phyloP scores from a whole-genome alignment of 2,113 vertebrate genomes.

The Puffinus mauretanicus region DNA sequence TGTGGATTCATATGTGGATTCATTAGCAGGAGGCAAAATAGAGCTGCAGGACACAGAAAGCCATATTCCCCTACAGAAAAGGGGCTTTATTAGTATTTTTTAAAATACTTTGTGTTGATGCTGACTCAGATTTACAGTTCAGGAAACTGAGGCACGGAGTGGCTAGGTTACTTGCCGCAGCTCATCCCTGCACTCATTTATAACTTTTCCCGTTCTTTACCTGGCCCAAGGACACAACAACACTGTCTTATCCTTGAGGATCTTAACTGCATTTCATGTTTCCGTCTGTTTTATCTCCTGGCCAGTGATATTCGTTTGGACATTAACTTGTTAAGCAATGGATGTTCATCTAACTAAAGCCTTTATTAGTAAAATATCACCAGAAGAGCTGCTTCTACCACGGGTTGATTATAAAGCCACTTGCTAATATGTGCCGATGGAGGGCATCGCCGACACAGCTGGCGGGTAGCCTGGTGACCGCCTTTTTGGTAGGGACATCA shows the following conservation, averaged over 20 bases:
- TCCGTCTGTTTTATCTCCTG: not conserved
- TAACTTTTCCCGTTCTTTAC: not conserved
- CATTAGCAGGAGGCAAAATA: not conserved
- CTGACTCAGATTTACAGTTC: not conserved
- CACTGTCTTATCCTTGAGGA: not conserved
- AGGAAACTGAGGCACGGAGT: not conserved
- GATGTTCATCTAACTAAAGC: not conserved
- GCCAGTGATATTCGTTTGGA: not conserved
- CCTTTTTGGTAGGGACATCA: not conserved
- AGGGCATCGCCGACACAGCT: not conserved
- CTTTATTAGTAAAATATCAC: not conserved
- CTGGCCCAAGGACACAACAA: not conserved
- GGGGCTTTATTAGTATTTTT: not conserved
- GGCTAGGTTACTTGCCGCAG: not conserved
- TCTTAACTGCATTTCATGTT: not conserved
- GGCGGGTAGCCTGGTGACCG: accelerated
- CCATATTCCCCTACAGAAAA: not conserved
- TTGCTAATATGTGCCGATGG: accelerated
- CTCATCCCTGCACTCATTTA: not conserved
- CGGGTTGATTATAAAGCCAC: not conserved
- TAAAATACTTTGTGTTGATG: not conserved
- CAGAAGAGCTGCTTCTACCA: not conserved
- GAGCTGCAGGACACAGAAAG: not conserved
- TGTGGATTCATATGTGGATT: not conserved
- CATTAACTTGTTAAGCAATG: not conserved